Evolutionary conservation across 2,113 vertebrate species (phyloP).

Genomic region (Odobenus rosmarus): DNA sequence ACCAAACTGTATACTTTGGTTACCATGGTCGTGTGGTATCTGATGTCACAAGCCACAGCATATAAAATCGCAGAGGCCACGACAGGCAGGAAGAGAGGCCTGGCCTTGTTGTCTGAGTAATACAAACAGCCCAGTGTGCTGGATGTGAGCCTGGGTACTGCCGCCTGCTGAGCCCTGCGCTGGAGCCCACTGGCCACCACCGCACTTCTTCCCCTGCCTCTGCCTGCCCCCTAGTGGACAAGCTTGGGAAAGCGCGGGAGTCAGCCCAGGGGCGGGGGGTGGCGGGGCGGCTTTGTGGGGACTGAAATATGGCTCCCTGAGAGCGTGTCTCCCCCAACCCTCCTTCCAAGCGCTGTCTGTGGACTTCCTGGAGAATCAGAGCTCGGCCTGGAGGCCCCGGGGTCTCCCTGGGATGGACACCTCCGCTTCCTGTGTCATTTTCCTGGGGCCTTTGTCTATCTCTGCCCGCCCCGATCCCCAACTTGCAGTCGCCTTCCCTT

Average conservation of each 20-base stretch:
- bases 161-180: not conserved
- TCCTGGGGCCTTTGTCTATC: not conserved
- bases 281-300: no score
- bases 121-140: not conserved
- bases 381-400: not conserved
- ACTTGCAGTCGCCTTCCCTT: not conserved
- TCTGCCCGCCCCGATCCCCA: not conserved
- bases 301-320: not conserved
- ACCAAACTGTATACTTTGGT: not conserved
- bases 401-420: not conserved
- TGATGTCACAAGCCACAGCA: slow-evolving; percentile 10
- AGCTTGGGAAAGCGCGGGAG: fast-evolving
- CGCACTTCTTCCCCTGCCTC: not conserved
- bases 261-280: no score
- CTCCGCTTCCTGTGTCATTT: not conserved
- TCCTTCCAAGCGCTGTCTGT: not conserved
- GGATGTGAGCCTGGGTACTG: not conserved
- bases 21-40: not conserved
- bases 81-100: not conserved
- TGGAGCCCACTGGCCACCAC: fast-evolving
- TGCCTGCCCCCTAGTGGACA: slow-evolving; percentile 71
- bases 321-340: not conserved
- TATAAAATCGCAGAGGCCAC: slow-evolving; percentile 2
- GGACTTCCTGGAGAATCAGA: not conserved
- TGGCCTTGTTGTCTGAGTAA: not conserved